These are phyloP conservation scores for Panzeria rudis DNA, from an alignment of 2,888 invertebrate species.

Conservation along the genomic window DNA sequence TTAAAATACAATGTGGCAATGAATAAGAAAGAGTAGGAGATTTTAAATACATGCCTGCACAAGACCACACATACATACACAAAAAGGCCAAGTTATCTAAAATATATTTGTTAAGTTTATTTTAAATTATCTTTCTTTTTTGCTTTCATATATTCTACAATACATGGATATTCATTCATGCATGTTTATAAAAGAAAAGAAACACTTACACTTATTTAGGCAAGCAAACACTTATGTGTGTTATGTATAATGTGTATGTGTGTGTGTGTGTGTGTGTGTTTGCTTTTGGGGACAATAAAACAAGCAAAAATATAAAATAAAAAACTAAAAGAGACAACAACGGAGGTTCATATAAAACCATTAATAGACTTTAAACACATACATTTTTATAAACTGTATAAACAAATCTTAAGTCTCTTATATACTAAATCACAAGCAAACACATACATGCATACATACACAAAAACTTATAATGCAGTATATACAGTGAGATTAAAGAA, in stretches of 20 bases:
- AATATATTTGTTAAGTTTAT: constrained; percentile 64
- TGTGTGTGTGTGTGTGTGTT: neutral
- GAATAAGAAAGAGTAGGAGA: constrained; percentile 44
- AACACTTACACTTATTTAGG: constrained; percentile 32
- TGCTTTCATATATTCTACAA: constrained; percentile 35
- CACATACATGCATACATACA: neutral
- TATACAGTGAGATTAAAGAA: constrained; percentile 62
- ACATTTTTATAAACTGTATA: constrained; percentile 12
- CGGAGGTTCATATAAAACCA: constrained; percentile 46
- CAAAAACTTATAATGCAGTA: constrained; percentile 5
- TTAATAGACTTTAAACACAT: constrained; percentile 60
- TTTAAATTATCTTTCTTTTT: constrained; percentile 60
- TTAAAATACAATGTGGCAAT: constrained; percentile 48
- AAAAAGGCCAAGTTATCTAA: constrained; percentile 55
- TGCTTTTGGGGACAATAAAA: constrained; percentile 57
- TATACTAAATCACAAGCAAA: constrained; percentile 19
- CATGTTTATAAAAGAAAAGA: constrained; percentile 44
- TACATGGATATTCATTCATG: constrained; percentile 32
- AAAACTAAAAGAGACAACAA: constrained; percentile 25
- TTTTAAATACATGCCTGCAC: constrained; percentile 2
- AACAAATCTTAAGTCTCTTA: constrained; percentile 6
- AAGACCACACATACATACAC: neutral
- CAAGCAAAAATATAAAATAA: constrained; percentile 25
- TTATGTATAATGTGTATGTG: neutral
- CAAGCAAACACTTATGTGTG: constrained; percentile 7